These are phyloP conservation scores for Conus betulinus DNA, from an alignment of 1,140 invertebrate genomes.

Conservation along the genomic window DNA sequence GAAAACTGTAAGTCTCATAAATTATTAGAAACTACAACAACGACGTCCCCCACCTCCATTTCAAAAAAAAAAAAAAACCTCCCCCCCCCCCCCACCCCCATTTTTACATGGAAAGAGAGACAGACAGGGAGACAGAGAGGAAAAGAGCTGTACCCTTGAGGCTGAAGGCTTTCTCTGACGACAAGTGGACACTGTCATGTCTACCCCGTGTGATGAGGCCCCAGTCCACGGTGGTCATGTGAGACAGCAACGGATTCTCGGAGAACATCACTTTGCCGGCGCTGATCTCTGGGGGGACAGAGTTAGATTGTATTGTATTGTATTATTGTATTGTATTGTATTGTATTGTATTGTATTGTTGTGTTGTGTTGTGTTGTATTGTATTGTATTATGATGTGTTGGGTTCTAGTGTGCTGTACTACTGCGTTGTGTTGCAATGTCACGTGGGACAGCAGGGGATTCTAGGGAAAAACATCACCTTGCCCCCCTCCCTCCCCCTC, in stretches of 20 bases:
- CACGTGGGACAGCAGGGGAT: conserved; percentile 45
- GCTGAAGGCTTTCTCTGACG: conserved; percentile 47
- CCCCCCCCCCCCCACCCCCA: too few species aligned
- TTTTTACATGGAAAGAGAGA: not conserved
- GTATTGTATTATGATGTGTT: too few species aligned
- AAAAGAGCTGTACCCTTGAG: conserved; percentile 36
- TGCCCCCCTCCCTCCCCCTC: conserved; percentile 61
- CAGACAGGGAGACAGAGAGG: not conserved
- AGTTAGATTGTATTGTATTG: too few species aligned
- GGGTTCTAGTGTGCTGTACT: too few species aligned
- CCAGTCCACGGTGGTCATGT: conserved; percentile 64
- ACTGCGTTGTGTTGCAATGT: too few species aligned
- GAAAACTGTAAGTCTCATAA: too few species aligned
- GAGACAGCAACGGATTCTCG: conserved; percentile 61
- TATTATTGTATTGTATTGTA: too few species aligned
- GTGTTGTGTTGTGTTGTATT: too few species aligned
- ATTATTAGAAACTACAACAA: too few species aligned
- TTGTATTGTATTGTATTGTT: too few species aligned
- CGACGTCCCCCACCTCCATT: too few species aligned
- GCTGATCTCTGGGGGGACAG: conserved; percentile 55
- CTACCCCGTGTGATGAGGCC: conserved; percentile 48
- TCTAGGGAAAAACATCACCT: conserved; percentile 63
- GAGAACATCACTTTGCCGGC: conserved; percentile 62
- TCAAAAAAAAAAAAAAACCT: too few species aligned
- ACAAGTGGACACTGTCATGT: conserved; percentile 46